phyloP scores from a whole-genome alignment of 2,797 vertebrate species.

The Coregonus sp. region DNA sequence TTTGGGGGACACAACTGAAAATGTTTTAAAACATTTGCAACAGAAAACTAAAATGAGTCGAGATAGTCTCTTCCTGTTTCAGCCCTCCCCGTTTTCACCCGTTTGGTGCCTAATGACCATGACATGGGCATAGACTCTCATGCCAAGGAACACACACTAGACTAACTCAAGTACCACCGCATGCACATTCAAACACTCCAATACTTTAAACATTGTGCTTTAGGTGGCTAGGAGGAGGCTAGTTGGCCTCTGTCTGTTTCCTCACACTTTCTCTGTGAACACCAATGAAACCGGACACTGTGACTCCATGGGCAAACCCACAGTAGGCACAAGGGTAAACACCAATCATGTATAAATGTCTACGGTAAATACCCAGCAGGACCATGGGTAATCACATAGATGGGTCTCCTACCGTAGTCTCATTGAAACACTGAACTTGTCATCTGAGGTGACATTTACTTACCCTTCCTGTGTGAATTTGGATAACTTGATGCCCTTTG shows the following conservation, averaged over 20 bases:
- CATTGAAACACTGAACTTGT: slow-evolving; percentile 15
- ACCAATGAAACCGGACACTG: neutral
- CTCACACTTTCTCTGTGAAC: neutral
- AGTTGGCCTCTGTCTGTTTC: neutral
- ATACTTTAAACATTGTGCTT: neutral
- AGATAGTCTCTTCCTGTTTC: neutral
- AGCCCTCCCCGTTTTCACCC: neutral
- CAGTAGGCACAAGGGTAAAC: neutral
- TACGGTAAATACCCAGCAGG: slow-evolving; percentile 43
- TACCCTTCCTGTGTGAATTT: slow-evolving; percentile 49
- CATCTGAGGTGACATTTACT: slow-evolving; percentile 65
- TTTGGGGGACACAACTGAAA: no score
- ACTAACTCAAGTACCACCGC: no score
- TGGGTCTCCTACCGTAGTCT: neutral
- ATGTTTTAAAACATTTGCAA: neutral
- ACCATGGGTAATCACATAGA: slow-evolving; percentile 34
- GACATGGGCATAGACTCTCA: neutral
- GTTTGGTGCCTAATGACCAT: neutral
- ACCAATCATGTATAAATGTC: slow-evolving; percentile 1
- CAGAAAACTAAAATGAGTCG: neutral
- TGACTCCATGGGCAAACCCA: slow-evolving; percentile 26
- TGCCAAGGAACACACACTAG: neutral
- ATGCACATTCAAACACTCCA: neutral
- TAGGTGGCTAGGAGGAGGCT: neutral
- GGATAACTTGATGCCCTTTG: slow-evolving; percentile 54